Evolutionary conservation across 2,888 invertebrate species (phyloP), one percentile per base, ranked within the genome.

Genomic region (Dasysyrphus tricinctus): DNA sequence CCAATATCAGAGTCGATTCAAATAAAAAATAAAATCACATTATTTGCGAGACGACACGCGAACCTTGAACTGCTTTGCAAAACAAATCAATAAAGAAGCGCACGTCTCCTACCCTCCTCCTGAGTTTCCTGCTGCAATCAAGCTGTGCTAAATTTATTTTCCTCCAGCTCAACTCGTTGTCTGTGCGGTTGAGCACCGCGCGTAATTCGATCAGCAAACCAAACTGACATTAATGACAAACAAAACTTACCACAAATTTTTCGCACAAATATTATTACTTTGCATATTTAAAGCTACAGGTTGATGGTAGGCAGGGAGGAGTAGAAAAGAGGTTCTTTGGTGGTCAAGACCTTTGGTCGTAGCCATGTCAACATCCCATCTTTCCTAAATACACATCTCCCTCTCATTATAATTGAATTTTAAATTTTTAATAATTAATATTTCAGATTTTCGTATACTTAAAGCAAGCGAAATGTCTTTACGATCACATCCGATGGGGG

Each of bases 401-500:
- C 42, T 8, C 56, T 44, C n/a, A 24, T 72, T 14, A 39, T 19
- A 3, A 0, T 34, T 37, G n/a, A 49, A 9, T 37, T 42, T 63
- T 59, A 69, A 77, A 70, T 80, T 80, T 80, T 85, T 77, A 34
- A n/a, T n/a, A 80, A 77, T 81, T 80, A 73, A 75, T 67, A 74
- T 78, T 79, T 83, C 74, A 83, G 83, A 76, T 80, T 80, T 83
- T 80, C 70, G 74, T 78, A 37, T 88, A 78, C 75, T 88, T 88
- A 51, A 77, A 89, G 96, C 95, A 95, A 93, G 95, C 95, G 89
- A 96, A 96, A 70, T 96, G 96, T 90, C 92, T 96, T 72, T 95
- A 95, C 88, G 96, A 96, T 90, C 96, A 96, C 91, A 94, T 96
- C 86, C 94, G 96, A 89, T 97, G 96, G 96, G 96, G 96, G 37